These are phyloP conservation scores for Danio choprae DNA, from an alignment of 2,797 vertebrate genomes.

Conservation along the genomic window DNA sequence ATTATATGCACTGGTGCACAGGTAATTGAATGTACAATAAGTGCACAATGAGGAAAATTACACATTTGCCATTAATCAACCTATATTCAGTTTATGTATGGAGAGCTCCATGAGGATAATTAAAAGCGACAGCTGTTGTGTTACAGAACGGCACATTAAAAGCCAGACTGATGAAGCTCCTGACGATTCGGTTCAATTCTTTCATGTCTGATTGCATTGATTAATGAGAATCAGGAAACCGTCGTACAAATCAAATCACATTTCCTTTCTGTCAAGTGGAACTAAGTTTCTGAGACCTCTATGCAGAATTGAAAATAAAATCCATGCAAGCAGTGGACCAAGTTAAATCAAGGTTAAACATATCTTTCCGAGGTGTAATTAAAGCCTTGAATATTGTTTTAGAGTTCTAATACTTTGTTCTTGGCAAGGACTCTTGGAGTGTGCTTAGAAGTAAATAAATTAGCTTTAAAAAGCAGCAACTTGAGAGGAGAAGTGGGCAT, in stretches of 20 bases:
- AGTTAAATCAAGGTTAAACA: conserved; percentile 13
- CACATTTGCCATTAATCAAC: conserved; percentile 58
- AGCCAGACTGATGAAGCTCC: conserved; percentile 44
- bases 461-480: neutral
- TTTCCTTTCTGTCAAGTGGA: neutral
- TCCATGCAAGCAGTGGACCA: neutral
- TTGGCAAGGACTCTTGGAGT: conserved; percentile 3
- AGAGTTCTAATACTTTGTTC: conserved; percentile 22
- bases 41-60: conserved; percentile 27
- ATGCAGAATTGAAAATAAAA: conserved; percentile 23
- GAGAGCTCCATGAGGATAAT: conserved; percentile 52
- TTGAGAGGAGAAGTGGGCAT: conserved; percentile 15
- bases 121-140: conserved; percentile 59
- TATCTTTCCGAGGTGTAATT: conserved; percentile 25
- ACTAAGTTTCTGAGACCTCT: conserved; percentile 43
- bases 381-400: conserved; percentile 15
- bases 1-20: neutral
- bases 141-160: conserved; percentile 58
- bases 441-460: neutral
- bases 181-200: conserved; percentile 51
- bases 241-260: conserved; percentile 50
- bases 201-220: conserved; percentile 58
- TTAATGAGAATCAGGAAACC: conserved; percentile 59
- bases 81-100: conserved; percentile 16
- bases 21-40: neutral